Evolutionary conservation across 2,113 vertebrate genomes (phyloP), one percentile per base, ranked within the genome.

Genomic region (Pluvianellus socialis): DNA sequence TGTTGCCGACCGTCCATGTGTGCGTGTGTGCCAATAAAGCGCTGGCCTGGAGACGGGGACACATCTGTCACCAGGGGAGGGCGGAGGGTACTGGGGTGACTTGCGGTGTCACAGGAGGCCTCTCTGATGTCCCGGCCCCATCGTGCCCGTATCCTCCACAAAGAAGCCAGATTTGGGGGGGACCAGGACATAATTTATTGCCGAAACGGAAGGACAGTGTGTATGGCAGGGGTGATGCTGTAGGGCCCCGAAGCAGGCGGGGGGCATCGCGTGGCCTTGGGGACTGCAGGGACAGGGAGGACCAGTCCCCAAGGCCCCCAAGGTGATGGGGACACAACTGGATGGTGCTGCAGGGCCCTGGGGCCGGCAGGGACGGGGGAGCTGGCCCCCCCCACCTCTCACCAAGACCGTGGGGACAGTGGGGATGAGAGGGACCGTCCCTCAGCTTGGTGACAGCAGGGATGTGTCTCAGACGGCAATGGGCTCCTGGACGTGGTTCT

Each of bases 401-500:
- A 21, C 47, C 6, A 3, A 24, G 14, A 47, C 17, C 61, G 49
- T 13, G 38, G 18, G 14, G 32, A 22, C 40, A 6, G 16, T 4
- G 28, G 42, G 28, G n/a, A 23, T 7, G 27, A 40, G 27, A 66
- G 49, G 45, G 56, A 7, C 53, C 3, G 6, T 38, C 49, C 62
- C 59, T n/a, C 52, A 32, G 11, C 21, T 65, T 42, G 59, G 59
- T 3, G 32, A 55, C 68, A 63, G 82, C 27, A 42, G 33, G 61
- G 23, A 23, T 1, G 18, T 8, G 16, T 33, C 35, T 98, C 95
- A 98, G 82, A 98, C 98, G 2, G 84, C 97, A 88, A 99, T 94
- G 12, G 99, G 98, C 38, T 99, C 99, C 28, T 98, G 98, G 67
- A 98, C 98, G 85, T 98, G 98, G 97, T 99, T 98, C 90, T 99